Evolutionary conservation across 2,888 invertebrate genomes (phyloP), one percentile per base, ranked within the genome.

Genomic region (Parapristionchus giblindavisi): DNA sequence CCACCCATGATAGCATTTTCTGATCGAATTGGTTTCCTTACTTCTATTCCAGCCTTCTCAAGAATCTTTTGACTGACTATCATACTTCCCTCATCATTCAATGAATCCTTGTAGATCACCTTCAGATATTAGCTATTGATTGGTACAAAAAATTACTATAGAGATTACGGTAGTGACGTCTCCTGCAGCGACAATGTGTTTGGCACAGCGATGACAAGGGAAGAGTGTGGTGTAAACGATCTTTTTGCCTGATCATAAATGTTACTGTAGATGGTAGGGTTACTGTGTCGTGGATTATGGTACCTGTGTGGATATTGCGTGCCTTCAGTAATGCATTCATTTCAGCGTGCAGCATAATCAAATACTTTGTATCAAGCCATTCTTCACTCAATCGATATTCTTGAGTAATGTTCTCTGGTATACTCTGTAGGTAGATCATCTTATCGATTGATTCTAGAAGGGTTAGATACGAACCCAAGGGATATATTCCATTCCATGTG

Each of bases 401-500:
- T 24, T 36, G 34, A 6, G 60, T 34, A 36, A 21, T 60, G 4
- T 34, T 21, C 34, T n/a, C n/a, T n/a, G n/a, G n/a, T n/a, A n/a
- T n/a, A n/a, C n/a, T n/a, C n/a, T n/a, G n/a, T n/a, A n/a, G n/a
- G n/a, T n/a, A n/a, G n/a, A n/a, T n/a, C n/a, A n/a, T n/a, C n/a
- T n/a, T n/a, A n/a, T n/a, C n/a, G n/a, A n/a, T n/a, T n/a, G n/a
- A n/a, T n/a, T n/a, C n/a, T n/a, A n/a, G n/a, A n/a, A n/a, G n/a
- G n/a, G n/a, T n/a, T n/a, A n/a, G n/a, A n/a, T n/a, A n/a, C n/a
- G n/a, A n/a, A 60, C 60, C 60, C 60, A 60, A 36, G 8, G 38
- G 34, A 60, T 60, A n/a, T 34, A 60, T 5, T 60, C 60, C 60
- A 60, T 60, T 60, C 60, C 60, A 17, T n/a, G 60, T n/a, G 60